These are phyloP conservation scores for Yponomeuta sedellus DNA, from an alignment of 2,888 invertebrate species.

Conservation along the genomic window DNA sequence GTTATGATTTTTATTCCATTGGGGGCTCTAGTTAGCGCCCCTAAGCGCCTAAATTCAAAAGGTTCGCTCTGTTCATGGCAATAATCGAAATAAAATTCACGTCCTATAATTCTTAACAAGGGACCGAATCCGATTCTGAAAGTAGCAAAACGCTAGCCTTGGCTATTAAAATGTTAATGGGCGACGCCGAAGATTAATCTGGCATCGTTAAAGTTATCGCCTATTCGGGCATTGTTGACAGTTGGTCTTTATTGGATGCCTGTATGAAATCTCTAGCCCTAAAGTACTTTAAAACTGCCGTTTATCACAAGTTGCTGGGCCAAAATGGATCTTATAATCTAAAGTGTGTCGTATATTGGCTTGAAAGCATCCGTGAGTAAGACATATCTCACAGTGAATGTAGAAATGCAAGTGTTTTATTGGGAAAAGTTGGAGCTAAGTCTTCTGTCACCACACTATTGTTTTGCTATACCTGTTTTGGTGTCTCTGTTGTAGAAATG, in stretches of 20 bases:
- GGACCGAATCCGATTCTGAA: neutral
- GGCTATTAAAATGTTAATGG: neutral
- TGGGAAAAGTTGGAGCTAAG: too few species aligned
- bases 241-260: slow-evolving; percentile 1
- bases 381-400: too few species aligned
- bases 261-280: neutral
- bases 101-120: neutral
- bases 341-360: neutral
- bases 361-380: too few species aligned
- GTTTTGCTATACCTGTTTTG: too few species aligned
- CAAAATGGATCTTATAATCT: neutral
- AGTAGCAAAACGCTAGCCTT: neutral
- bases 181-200: neutral
- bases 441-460: too few species aligned
- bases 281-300: neutral
- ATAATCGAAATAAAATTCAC: neutral
- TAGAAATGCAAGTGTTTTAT: too few species aligned
- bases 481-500: too few species aligned
- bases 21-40: too few species aligned
- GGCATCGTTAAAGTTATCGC: neutral
- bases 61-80: too few species aligned
- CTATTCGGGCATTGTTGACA: slow-evolving; percentile 1
- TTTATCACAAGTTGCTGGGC: neutral
- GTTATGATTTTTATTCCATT: too few species aligned
- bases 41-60: too few species aligned